phyloP scores from a whole-genome alignment of 2,113 vertebrate species.

The Sminthopsis crassicaudata region DNA sequence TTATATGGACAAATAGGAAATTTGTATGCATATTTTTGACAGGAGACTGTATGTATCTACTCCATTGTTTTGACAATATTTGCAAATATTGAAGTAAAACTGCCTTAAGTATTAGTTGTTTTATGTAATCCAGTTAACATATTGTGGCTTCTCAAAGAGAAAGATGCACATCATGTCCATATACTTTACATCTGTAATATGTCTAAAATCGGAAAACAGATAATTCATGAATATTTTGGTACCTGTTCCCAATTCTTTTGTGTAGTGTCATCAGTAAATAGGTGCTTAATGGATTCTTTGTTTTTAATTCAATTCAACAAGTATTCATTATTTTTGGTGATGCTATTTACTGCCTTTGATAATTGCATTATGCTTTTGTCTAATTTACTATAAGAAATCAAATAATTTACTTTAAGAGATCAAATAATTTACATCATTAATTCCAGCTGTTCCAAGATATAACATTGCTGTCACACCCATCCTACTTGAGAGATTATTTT shows the following conservation, averaged over 20 bases:
- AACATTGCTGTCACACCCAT: neutral
- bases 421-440: conserved; percentile 13
- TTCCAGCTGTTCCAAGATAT: neutral
- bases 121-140: conserved; percentile 40
- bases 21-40: conserved; percentile 70
- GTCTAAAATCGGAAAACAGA: neutral
- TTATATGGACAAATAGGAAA: conserved; percentile 65
- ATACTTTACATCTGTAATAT: conserved; percentile 31
- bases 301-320: neutral
- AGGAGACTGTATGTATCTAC: conserved; percentile 33
- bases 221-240: neutral
- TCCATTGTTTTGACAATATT: conserved; percentile 69
- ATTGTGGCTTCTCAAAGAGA: conserved; percentile 34
- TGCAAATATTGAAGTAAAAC: conserved; percentile 60
- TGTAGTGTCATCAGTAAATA: neutral
- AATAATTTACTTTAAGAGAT: neutral
- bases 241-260: conserved; percentile 15
- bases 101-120: conserved; percentile 32
- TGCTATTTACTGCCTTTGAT: conserved; percentile 24
- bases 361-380: neutral
- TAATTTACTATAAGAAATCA: neutral
- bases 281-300: neutral
- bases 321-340: neutral
- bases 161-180: conserved; percentile 26
- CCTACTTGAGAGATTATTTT: neutral